Percentiles rank a stretch among this genome's conserved stretches.
These are phyloP conservation scores for Apantesis nais DNA, from an alignment of 2,888 invertebrate species.

Conservation along the genomic window DNA sequence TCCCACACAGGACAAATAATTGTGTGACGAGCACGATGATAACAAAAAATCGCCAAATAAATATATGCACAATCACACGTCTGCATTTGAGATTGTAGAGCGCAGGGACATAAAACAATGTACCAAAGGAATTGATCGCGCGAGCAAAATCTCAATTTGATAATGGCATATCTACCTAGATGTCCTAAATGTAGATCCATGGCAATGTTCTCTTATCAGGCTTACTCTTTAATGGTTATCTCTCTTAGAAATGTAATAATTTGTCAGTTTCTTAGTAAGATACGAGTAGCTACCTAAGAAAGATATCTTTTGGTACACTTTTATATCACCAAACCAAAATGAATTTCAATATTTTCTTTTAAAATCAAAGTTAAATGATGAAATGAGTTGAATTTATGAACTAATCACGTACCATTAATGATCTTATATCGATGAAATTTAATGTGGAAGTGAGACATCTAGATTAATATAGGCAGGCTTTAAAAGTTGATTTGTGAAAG, in stretches of 20 bases:
- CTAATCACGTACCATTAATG: no score
- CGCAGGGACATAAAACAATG: slow-evolving; percentile 63
- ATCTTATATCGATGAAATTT: no score
- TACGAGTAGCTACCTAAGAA: background rate
- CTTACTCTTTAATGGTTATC: background rate
- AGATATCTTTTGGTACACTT: no score
- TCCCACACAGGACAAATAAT: no score
- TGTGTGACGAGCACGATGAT: no score
- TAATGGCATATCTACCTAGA: slow-evolving; percentile 56
- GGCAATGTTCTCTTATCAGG: background rate
- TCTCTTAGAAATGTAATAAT: background rate
- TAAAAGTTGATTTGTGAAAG: no score
- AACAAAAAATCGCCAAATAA: slow-evolving; percentile 54
- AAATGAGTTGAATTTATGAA: background rate
- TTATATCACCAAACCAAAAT: background rate
- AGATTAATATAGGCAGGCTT: no score
- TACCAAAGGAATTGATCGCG: slow-evolving; percentile 72
- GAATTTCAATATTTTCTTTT: background rate
- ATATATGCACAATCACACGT: slow-evolving; percentile 57
- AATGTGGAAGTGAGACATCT: no score
- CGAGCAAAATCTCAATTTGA: slow-evolving; percentile 67
- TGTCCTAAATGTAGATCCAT: slow-evolving; percentile 38
- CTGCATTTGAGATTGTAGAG: slow-evolving; percentile 45
- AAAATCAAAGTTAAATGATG: background rate
- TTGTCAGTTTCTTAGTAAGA: background rate